These are phyloP conservation scores for Solea senegalensis DNA, from an alignment of 2,113 vertebrate genomes.

Conservation along the genomic window DNA sequence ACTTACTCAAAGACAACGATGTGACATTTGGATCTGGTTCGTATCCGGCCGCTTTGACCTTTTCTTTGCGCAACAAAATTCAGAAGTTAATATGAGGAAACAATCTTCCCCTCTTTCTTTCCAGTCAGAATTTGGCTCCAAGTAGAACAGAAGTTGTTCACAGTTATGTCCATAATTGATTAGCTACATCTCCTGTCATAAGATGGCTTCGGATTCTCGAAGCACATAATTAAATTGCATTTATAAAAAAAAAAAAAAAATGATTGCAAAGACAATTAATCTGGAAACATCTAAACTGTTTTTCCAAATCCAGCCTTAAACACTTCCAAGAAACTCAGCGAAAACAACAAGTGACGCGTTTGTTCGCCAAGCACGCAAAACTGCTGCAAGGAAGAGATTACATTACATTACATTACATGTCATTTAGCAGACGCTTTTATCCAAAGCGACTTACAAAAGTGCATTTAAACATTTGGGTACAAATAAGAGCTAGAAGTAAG, in stretches of 20 bases:
- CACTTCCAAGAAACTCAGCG: not conserved
- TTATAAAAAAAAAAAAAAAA: not conserved
- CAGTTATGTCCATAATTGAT: constrained; percentile 50
- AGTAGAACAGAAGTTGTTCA: constrained; percentile 40
- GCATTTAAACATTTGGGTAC: too few species aligned
- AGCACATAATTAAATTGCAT: constrained; percentile 43
- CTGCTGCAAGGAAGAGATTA: constrained; percentile 2
- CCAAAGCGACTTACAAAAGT: too few species aligned
- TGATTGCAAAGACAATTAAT: constrained; percentile 17
- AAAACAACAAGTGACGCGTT: constrained; percentile 4
- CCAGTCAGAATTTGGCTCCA: constrained; percentile 29
- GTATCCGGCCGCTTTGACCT: constrained; percentile 32
- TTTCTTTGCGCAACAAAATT: constrained; percentile 33
- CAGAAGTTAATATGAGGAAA: constrained; percentile 45
- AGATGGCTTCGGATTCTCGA: constrained; percentile 42
- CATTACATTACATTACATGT: too few species aligned
- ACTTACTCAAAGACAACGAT: constrained; percentile 40
- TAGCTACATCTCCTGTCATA: constrained; percentile 51
- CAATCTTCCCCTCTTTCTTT: constrained; percentile 27
- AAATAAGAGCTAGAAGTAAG: too few species aligned
- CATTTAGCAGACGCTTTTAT: too few species aligned
- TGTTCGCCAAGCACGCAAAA: not conserved
- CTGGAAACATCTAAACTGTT: not conserved
- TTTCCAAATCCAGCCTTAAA: not conserved
- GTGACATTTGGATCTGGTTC: constrained; percentile 52